Evolutionary conservation across 1,140 invertebrate species (phyloP), one percentile per base, ranked within the genome.

Genomic region (Magallana angulata): DNA sequence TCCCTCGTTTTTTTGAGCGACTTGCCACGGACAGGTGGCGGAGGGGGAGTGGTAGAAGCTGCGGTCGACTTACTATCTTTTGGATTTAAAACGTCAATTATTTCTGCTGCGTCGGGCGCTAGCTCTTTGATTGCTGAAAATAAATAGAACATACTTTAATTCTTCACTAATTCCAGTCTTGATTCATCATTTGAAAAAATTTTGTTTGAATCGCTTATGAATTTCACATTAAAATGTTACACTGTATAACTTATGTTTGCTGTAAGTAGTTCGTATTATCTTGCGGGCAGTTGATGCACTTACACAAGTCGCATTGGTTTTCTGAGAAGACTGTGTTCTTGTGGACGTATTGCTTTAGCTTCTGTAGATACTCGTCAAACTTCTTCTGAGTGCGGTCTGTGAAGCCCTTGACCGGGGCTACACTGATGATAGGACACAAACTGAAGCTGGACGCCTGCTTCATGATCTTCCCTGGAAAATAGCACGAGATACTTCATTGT

Each of bases 351-450:
- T 11, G 11, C 24, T 76, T 30, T 14, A 76, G 68, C 68, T 76
- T 76, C 30, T 76, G 24, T 1, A 76, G 68, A 30, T 76, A 76
- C 11, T 76, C 36, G 14, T 76, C 68, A 5, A 30, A 76, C 24
- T 76, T 30, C 68, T 76, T 76, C 68, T 76, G 18, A 30, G 68
- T 76, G 68, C 68, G 68, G 18, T 76, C 68, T 30, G 68, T 76
- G 36, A 76, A 76, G 36, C 68, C 68, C 30, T 76, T 8, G 9
- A 76, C 24, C 18, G 68, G 68, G 68, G 68, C 68, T 2, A 76
- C 68, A 0, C 24, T 9, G 68, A 76, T 76, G 18, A 76, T 18
- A 30, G 68, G 68, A 76, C 68, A 76, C 7, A 76, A 30, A 12
- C 68, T 76, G 36, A 76, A 76, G 36, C 68, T 76, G 24, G 68